Base-by-base conservation (phyloP, 2,797 vertebrate genomes). In the Siniperca undulata region DNA sequence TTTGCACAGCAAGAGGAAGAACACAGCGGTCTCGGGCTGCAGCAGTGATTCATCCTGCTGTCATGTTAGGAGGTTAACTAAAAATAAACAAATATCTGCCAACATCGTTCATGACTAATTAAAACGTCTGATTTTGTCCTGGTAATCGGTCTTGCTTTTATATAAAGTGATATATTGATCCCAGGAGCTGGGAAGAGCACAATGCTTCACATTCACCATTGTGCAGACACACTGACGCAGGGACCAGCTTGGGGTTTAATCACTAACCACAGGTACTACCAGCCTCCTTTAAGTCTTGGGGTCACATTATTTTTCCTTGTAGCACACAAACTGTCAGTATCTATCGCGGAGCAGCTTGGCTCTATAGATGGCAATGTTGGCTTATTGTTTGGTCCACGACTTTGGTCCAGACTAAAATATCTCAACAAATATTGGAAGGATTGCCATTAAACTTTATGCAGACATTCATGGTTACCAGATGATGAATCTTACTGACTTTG, bases 1-100 rank as follows among this genome's bases (percentile, higher is more conserved):
- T 53, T 74, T 78, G 85, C 84, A 66, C 19, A 69, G 74, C 14
- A 1, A 66, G 24, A 42, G 24, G 34, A 48, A 14, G 12, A 34
- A 62, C 11, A 1, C 16, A 5, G 20, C 0, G 38, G 48, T 38
- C 30, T 34, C 4, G 3, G 5, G 12, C 46, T 48, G 60, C 78
- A 40, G 62, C 65, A 48, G 55, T 0, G 27, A 70, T 50, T 66
- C 3, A 7, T 66, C 64, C 66, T 73, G 0, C 48, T 68, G 58
- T 22, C 22, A 4, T 17, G 30, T 58, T 9, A 1, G 11, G 12
- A 27, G 53, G 17, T 22, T n/a, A 6, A 27, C 17, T 48, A 13
- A 40, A 30, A n/a, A 56, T 36, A 17, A 69, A 34, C 36, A 12
- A 5, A 44, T 22, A n/a, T 34, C 34, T 4, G 19, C 19, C 7